Evolutionary conservation across 2,113 vertebrate species (phyloP).

Genomic region (Anser cygnoides): DNA sequence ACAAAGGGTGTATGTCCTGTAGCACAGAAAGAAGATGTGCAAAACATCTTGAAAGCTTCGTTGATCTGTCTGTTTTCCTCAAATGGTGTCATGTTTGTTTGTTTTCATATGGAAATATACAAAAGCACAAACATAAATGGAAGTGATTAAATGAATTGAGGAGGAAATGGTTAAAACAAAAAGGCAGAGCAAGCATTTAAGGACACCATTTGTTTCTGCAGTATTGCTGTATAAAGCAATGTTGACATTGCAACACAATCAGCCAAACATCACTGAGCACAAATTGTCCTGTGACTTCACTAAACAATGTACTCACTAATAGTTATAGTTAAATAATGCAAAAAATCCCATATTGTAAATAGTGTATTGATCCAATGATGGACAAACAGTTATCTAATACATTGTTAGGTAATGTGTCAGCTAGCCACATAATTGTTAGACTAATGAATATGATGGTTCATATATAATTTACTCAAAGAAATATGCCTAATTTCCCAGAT

Average conservation of each 20-base stretch:
- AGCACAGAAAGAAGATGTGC: background rate
- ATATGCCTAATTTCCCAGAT: slow-evolving; percentile 44
- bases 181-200: background rate
- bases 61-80: background rate
- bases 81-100: background rate
- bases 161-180: background rate
- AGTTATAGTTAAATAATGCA: slow-evolving; percentile 7
- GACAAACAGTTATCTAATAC: background rate
- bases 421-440: slow-evolving; percentile 5
- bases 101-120: background rate
- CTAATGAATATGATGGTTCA: slow-evolving; percentile 39
- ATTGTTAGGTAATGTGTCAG: slow-evolving; percentile 25
- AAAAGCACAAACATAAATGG: background rate
- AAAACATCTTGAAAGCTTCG: background rate
- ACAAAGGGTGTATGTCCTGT: background rate
- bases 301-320: background rate
- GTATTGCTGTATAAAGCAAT: background rate
- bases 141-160: background rate
- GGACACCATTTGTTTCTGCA: background rate
- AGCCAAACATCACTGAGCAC: background rate
- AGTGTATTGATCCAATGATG: slow-evolving; percentile 19
- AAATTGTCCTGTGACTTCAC: background rate
- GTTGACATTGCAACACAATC: background rate
- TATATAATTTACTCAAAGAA: slow-evolving; percentile 50
- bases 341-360: background rate